Conservation (phyloP, 2,888 invertebrate species). For the Argynnis bischoffii region DNA sequence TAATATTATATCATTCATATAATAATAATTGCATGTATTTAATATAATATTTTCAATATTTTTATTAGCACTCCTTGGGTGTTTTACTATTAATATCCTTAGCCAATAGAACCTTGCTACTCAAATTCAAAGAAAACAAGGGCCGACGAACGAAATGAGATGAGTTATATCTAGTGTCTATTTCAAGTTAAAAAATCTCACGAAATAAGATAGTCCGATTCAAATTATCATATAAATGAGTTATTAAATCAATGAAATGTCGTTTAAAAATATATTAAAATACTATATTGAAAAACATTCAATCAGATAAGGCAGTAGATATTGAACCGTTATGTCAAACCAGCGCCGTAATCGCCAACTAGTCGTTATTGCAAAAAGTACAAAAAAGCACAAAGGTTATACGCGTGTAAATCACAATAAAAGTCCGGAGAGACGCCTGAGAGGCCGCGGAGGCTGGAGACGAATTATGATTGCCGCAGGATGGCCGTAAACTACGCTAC, state of each 20-base stretch:
- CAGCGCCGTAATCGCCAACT: conserved; percentile 34
- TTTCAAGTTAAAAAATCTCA: conserved; percentile 1
- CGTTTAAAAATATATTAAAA: conserved; percentile 20
- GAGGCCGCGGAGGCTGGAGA: conserved; percentile 59
- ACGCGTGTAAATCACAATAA: conserved; percentile 78
- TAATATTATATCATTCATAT: too few species aligned
- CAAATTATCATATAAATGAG: conserved; percentile 18
- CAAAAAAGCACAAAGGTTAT: conserved; percentile 52
- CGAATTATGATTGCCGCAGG: conserved; percentile 69
- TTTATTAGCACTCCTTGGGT: too few species aligned
- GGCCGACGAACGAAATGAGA: too few species aligned
- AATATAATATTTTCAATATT: too few species aligned
- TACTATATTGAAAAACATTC: conserved; percentile 16
- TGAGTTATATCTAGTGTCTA: too few species aligned
- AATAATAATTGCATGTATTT: too few species aligned
- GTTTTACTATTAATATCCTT: too few species aligned
- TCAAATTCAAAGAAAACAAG: too few species aligned
- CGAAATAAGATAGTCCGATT: background rate
- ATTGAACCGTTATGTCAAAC: conserved; percentile 38
- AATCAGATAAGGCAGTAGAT: conserved; percentile 21
- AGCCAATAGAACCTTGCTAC: too few species aligned
- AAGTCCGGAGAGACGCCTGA: conserved; percentile 72
- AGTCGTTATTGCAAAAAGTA: conserved; percentile 39
- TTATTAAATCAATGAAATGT: conserved; percentile 17
- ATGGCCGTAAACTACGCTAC: conserved; percentile 54